Percentiles rank a stretch among this genome's conserved stretches.
These are phyloP conservation scores for Melipona bicolor DNA, from an alignment of 2,888 invertebrate genomes.

Conservation along the genomic window DNA sequence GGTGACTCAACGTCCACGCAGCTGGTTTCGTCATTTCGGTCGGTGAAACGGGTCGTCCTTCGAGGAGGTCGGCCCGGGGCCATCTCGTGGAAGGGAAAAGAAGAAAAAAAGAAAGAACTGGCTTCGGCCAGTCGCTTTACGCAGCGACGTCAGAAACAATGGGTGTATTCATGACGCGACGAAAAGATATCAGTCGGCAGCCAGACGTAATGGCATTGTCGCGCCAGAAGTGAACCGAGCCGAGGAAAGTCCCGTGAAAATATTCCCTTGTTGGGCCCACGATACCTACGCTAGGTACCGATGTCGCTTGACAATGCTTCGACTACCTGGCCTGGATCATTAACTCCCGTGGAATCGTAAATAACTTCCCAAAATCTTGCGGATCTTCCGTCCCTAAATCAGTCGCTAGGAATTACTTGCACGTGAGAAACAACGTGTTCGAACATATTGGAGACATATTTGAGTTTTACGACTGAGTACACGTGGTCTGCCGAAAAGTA, in stretches of 20 bases:
- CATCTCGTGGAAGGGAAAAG: background rate
- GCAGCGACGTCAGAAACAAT: constrained; percentile 50
- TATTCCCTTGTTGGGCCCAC: constrained; percentile 25
- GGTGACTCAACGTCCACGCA: constrained; percentile 51
- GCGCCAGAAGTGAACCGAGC: constrained; percentile 31
- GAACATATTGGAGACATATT: background rate
- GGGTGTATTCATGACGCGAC: constrained; percentile 45
- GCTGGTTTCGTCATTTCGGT: constrained; percentile 59
- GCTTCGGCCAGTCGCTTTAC: constrained; percentile 22
- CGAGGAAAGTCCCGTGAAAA: constrained; percentile 29
- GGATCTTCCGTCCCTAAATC: background rate
- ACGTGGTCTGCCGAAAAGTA: too few species aligned
- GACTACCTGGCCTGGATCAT: constrained; percentile 11
- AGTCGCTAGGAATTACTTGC: background rate
- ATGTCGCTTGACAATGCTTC: constrained; percentile 4
- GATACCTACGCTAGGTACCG: background rate
- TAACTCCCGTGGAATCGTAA: background rate
- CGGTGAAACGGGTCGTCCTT: constrained; percentile 66
- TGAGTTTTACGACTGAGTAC: background rate
- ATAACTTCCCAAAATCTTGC: background rate
- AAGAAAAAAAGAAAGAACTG: constrained; percentile 33
- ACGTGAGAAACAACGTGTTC: background rate
- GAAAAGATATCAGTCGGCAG: constrained; percentile 47
- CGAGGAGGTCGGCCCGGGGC: constrained; percentile 47
- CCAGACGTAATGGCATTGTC: constrained; percentile 48